Evolutionary conservation across 2,888 invertebrate species (phyloP).

Genomic region (Chaetogeoica ovagalla): DNA sequence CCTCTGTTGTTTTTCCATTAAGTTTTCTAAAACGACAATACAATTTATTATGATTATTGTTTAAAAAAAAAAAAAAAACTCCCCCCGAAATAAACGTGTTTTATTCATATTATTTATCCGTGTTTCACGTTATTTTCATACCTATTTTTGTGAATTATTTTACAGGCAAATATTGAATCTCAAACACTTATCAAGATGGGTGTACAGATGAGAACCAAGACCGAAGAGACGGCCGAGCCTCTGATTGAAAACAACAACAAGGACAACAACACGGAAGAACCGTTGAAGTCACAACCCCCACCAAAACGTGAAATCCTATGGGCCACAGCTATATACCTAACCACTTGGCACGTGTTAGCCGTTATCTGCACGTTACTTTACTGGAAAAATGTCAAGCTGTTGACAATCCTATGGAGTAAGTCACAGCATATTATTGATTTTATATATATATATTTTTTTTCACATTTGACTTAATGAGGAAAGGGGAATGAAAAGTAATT

Average conservation of each 20-base stretch:
- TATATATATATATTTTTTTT: constrained; percentile 3
- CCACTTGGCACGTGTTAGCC: constrained; percentile 36
- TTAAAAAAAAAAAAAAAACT: no score
- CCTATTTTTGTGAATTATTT: constrained; percentile 4
- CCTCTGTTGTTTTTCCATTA: no score
- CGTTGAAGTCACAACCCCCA: constrained; percentile 17
- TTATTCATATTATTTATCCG: no score
- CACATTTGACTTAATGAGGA: background rate
- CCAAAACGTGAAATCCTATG: constrained; percentile 48
- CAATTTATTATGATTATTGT: no score
- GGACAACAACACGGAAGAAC: background rate
- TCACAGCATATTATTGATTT: background rate
- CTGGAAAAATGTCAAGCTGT: constrained; percentile 39
- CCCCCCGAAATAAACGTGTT: no score
- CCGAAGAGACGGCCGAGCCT: constrained; percentile 36
- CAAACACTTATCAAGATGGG: constrained; percentile 36
- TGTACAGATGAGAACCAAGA: constrained; percentile 42
- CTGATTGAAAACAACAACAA: constrained; percentile 41
- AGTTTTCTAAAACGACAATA: no score
- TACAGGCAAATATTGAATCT: constrained; percentile 27
- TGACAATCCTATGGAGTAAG: constrained; percentile 40
- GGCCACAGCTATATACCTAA: constrained; percentile 46
- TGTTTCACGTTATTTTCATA: background rate
- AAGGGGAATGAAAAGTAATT: no score
- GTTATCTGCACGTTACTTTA: constrained; percentile 40